A percentile compares a stretch with the other conserved stretches of the same genome.
phyloP scores from a whole-genome alignment of 1,140 invertebrate genomes.

The Cherax quadricarinatus region DNA sequence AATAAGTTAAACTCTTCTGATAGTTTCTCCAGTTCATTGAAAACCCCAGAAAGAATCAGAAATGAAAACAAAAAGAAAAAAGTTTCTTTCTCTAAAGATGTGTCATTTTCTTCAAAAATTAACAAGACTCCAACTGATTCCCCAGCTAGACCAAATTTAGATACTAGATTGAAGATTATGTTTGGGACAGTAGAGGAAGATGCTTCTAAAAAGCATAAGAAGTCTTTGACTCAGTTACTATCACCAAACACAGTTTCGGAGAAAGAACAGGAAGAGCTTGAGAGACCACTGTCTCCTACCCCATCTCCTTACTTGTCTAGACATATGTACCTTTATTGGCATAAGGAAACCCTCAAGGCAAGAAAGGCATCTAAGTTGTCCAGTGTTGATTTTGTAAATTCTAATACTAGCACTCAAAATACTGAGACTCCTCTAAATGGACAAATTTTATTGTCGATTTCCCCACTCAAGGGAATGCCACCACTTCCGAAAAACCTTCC shows the following conservation, averaged over 20 bases:
- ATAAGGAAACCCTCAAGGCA: constrained; percentile 49
- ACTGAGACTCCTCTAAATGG: constrained; percentile 32
- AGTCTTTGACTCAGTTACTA: background rate
- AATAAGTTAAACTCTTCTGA: constrained; percentile 1
- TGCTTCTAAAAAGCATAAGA: background rate
- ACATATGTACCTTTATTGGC: constrained; percentile 62
- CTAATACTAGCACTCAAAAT: background rate
- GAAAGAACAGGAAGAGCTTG: background rate
- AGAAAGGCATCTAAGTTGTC: constrained; percentile 28
- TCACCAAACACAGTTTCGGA: background rate
- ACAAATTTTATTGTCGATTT: constrained; percentile 6
- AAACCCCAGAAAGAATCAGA: constrained; percentile 3
- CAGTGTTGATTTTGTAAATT: constrained; percentile 17
- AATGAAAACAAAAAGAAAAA: constrained; percentile 24
- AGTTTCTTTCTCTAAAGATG: constrained; percentile 8
- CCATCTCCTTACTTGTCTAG: constrained; percentile 55
- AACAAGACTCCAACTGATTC: constrained; percentile 36
- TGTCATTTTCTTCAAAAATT: background rate
- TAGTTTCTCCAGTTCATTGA: constrained; percentile 14
- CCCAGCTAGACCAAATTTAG: constrained; percentile 42
- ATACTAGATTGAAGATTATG: constrained; percentile 47
- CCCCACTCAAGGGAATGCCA: constrained; percentile 36
- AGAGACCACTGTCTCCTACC: constrained; percentile 39
- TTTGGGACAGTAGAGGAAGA: constrained; percentile 31
- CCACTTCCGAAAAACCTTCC: constrained; percentile 59